These are phyloP conservation scores for Scaeva pyrastri DNA, from an alignment of 2,888 invertebrate species.

Conservation along the genomic window DNA sequence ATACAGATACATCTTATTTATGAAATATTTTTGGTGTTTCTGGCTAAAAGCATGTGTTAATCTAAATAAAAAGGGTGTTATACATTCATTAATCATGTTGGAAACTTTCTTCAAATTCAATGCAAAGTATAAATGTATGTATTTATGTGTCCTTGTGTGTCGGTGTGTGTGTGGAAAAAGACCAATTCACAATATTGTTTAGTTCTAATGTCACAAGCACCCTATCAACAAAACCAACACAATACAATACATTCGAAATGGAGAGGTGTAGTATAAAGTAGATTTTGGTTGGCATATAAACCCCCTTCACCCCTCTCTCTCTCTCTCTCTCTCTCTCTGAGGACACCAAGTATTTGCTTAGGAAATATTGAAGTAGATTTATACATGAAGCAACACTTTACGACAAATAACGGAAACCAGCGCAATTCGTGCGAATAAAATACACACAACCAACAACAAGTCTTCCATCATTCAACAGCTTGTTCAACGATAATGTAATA, in stretches of 20 bases:
- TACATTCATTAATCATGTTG: constrained; percentile 69
- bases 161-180: neutral
- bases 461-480: constrained; percentile 71
- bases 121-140: neutral
- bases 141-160: neutral
- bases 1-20: neutral
- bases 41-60: constrained; percentile 44
- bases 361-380: constrained; percentile 66
- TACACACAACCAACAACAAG: constrained; percentile 34
- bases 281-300: neutral
- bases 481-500: constrained; percentile 41
- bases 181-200: constrained; percentile 55
- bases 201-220: constrained; percentile 55
- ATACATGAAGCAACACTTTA: constrained; percentile 51
- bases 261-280: neutral
- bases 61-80: constrained; percentile 58
- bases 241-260: neutral
- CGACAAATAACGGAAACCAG: constrained; percentile 52
- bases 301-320: neutral
- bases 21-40: constrained; percentile 14
- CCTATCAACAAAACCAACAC: neutral
- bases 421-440: constrained; percentile 30
- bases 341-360: constrained; percentile 52
- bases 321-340: no score
- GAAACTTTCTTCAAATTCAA: constrained; percentile 15